phyloP scores from a whole-genome alignment of 53 echinoderm and acorn worm genomes.

The Hippasteria phrygiana region DNA sequence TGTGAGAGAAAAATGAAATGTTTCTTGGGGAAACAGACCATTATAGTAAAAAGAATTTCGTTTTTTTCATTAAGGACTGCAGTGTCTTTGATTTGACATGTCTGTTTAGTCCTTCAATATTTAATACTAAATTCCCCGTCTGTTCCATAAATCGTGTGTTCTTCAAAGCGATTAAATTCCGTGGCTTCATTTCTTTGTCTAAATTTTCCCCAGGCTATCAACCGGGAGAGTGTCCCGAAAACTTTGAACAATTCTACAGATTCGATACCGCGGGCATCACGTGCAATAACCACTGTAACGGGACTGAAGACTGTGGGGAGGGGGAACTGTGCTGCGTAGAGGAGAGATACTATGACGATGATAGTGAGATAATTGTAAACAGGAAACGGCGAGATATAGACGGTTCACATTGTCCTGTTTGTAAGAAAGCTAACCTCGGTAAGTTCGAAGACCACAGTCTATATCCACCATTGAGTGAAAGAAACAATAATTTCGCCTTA shows the following conservation, averaged over 20 bases:
- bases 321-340: conserved; percentile 4
- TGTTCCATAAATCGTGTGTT: neutral
- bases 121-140: no score
- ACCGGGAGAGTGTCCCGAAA: neutral
- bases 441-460: no score
- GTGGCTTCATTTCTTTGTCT: neutral
- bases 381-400: neutral
- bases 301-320: neutral
- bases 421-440: neutral
- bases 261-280: neutral
- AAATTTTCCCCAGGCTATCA: neutral
- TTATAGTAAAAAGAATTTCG: no score
- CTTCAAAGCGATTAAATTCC: neutral
- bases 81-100: no score
- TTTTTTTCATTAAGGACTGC: no score
- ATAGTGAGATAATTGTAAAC: neutral
- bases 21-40: no score
- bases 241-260: neutral
- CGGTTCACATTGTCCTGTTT: neutral
- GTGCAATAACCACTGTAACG: neutral
- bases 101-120: no score
- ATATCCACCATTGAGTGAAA: no score
- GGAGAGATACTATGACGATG: neutral
- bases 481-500: no score
- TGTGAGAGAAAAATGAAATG: no score